A percentile compares a stretch with the other conserved stretches of the same genome.
Evolutionary conservation across 2,113 vertebrate genomes (phyloP).

Genomic region (Anseranas semipalmata): DNA sequence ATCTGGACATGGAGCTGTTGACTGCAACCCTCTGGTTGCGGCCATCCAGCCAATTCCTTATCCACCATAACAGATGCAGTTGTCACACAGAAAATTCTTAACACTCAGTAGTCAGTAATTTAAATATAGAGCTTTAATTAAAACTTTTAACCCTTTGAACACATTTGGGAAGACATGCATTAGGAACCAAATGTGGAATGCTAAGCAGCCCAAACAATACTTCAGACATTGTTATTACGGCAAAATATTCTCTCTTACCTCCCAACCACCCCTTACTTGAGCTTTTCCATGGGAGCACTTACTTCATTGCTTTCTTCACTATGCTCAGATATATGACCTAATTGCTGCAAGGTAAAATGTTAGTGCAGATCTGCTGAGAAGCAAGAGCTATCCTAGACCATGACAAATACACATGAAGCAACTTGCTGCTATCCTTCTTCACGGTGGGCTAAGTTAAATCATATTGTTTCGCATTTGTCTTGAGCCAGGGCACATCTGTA

Average conservation of each 20-base stretch:
- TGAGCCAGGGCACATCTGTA: not conserved
- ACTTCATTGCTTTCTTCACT: not conserved
- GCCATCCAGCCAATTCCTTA: no score
- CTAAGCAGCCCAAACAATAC: not conserved
- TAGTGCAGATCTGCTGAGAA: not conserved
- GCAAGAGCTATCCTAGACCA: not conserved
- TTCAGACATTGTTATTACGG: not conserved
- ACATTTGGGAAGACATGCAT: not conserved
- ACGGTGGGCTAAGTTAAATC: not conserved
- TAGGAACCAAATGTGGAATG: not conserved
- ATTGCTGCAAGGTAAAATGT: not conserved
- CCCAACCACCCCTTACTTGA: not conserved
- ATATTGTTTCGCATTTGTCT: rapidly evolving
- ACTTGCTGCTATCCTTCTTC: not conserved
- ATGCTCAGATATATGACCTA: not conserved
- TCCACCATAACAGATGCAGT: not conserved
- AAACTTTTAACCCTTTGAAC: not conserved
- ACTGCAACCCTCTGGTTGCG: no score
- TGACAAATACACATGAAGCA: not conserved
- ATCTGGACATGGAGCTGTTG: no score
- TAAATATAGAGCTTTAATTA: not conserved
- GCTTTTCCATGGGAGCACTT: not conserved
- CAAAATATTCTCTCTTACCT: not conserved
- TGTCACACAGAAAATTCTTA: not conserved
- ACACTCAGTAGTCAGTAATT: not conserved